Base-by-base conservation (phyloP, 2,113 vertebrate genomes). In the Jacana jacana region DNA sequence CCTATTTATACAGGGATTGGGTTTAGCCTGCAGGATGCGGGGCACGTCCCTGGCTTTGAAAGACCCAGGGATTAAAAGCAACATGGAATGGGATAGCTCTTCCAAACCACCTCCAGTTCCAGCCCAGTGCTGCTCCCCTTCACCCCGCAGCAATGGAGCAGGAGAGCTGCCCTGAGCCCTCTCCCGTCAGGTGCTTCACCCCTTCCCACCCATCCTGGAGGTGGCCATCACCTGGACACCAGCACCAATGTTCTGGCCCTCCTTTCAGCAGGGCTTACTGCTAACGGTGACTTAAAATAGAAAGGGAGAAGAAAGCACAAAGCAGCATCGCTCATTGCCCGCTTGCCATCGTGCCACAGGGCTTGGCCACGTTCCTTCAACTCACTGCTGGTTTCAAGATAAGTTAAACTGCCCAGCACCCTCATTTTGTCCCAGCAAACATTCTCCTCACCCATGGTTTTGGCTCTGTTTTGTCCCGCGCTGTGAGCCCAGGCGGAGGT, bases 261-360 rank as follows among this genome's bases (percentile, higher is more conserved):
- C 39, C 33, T 80, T 81, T 20, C 19, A 4, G 40, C 58, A 48
- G 48, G 48, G 27, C 30, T 85, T 20, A 6, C 44, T 78, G 79
- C 17, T 27, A 24, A 15, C 2, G 4, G 28, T 3, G 9, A 39
- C 11, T 17, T 48, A 28, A 46, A 87, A 68, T 4, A 89, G 58
- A 54, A 77, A 58, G 6, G 15, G 76, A 30, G 44, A 69, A 61
- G 69, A 72, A 13, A 87, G 16, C 73, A 58, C 39, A 49, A 55
- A 64, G 60, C 27, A 8, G 7, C 5, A 31, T n/a, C 0, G 0
- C 68, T 70, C 8, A 8, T 24, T 46, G 18, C 35, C 54, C 44
- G 12, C 58, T 69, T 60, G 28, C 69, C 75, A 35, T 46, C 10
- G 1, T 30, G n/a, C 18, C 58, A 37, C 51, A 18, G 44, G 63